These are phyloP conservation scores for Luperina nickerlii DNA, from an alignment of 2,888 invertebrate genomes.

Conservation along the genomic window DNA sequence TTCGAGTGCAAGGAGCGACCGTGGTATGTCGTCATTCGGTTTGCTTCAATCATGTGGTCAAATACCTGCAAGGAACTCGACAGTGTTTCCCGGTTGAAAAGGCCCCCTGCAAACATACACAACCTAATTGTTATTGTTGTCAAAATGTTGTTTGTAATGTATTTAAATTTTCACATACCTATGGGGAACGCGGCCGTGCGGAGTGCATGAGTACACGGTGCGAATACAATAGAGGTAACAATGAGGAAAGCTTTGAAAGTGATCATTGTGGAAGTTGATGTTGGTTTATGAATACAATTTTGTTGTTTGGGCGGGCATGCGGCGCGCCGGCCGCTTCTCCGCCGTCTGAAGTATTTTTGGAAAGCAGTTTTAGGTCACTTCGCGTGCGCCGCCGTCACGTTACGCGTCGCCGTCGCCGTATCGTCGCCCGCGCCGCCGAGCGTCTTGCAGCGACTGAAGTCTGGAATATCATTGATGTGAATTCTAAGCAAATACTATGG, in stretches of 20 bases:
- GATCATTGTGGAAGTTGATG: constrained; percentile 68
- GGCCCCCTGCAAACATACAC: constrained; percentile 83
- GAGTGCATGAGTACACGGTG: constrained; percentile 60
- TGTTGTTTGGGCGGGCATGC: constrained; percentile 74
- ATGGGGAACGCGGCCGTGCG: constrained; percentile 77
- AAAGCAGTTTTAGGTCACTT: constrained; percentile 88
- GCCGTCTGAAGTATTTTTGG: constrained; percentile 88
- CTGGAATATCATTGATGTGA: constrained; percentile 36
- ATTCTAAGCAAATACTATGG: constrained; percentile 37
- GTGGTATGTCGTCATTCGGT: constrained; percentile 74
- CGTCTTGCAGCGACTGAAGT: background rate
- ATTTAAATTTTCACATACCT: constrained; percentile 72
- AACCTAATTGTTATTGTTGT: constrained; percentile 38
- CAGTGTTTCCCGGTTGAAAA: constrained; percentile 83
- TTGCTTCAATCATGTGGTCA: constrained; percentile 73
- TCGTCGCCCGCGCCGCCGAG: background rate
- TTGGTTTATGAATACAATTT: constrained; percentile 63
- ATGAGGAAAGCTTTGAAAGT: constrained; percentile 67
- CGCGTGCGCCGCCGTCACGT: constrained; percentile 56
- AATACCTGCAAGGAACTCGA: constrained; percentile 75
- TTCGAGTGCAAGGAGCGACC: constrained; percentile 76
- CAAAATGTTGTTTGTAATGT: constrained; percentile 25
- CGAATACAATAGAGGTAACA: constrained; percentile 49
- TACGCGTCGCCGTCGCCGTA: constrained; percentile 66
- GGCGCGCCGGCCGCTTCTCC: constrained; percentile 76